A percentile compares a stretch with the other conserved stretches of the same genome.
Conservation (phyloP, 1,140 invertebrate species). For the Drosophila repletoides region DNA sequence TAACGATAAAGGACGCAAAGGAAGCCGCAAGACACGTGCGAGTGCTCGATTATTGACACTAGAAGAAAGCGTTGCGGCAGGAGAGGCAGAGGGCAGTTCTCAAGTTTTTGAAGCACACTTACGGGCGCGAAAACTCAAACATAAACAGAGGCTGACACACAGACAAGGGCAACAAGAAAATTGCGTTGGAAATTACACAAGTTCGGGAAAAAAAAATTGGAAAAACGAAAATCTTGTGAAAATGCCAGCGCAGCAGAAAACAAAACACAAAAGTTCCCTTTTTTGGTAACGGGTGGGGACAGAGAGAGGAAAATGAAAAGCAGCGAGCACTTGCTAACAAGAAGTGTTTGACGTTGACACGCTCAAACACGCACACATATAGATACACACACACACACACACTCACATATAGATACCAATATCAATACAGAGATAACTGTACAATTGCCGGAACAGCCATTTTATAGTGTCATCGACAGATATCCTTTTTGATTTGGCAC, state of each 20-base stretch:
- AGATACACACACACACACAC: constrained; percentile 1
- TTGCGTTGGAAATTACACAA: constrained; percentile 42
- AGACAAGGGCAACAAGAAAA: constrained; percentile 11
- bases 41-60: constrained; percentile 14
- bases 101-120: constrained; percentile 38
- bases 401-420: neutral
- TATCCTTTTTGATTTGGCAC: constrained; percentile 32
- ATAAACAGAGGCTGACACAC: constrained; percentile 25
- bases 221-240: constrained; percentile 18
- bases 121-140: constrained; percentile 35
- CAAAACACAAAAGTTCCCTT: constrained; percentile 28
- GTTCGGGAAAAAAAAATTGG: constrained; percentile 8
- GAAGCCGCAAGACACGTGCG: constrained; percentile 43
- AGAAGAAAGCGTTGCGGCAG: neutral
- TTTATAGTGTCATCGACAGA: constrained; percentile 55
- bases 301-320: constrained; percentile 35
- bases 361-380: constrained; percentile 9
- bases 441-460: constrained; percentile 21
- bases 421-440: constrained; percentile 14
- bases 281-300: no score
- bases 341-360: constrained; percentile 57
- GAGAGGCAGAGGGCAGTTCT: neutral
- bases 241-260: constrained; percentile 50
- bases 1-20: constrained; percentile 43
- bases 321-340: constrained; percentile 53